phyloP scores from a whole-genome alignment of 2,113 vertebrate species.

The Pseudopipra pipra region DNA sequence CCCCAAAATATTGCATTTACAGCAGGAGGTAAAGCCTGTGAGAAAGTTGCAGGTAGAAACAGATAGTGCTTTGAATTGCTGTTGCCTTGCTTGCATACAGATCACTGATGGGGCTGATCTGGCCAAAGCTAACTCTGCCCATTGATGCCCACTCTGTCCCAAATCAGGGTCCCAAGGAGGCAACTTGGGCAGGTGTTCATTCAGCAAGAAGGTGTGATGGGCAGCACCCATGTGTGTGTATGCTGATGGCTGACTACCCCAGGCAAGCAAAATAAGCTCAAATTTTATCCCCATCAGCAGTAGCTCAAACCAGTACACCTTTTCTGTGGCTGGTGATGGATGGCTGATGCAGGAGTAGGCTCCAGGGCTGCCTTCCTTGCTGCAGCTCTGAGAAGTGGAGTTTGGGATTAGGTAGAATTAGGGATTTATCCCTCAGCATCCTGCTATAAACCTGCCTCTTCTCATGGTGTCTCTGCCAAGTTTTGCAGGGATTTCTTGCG shows the following conservation, averaged over 20 bases:
- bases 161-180: not conserved
- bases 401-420: not conserved
- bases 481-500: not conserved
- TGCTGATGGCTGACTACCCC: not conserved
- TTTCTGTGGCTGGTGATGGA: not conserved
- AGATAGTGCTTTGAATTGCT: accelerated
- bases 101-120: not conserved
- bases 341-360: not conserved
- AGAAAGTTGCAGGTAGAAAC: not conserved
- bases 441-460: not conserved
- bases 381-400: not conserved
- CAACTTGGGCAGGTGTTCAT: not conserved
- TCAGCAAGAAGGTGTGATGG: not conserved
- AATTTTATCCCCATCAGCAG: not conserved
- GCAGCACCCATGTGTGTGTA: not conserved
- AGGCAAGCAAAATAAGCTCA: not conserved
- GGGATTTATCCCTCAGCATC: not conserved
- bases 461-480: accelerated
- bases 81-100: accelerated
- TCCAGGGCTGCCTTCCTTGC: not conserved
- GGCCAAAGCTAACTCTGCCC: not conserved
- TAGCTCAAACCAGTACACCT: not conserved
- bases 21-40: not conserved
- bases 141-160: accelerated
- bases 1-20: accelerated